Evolutionary conservation across 2,797 vertebrate genomes (phyloP).

Genomic region (Hemitrygon akajei): DNA sequence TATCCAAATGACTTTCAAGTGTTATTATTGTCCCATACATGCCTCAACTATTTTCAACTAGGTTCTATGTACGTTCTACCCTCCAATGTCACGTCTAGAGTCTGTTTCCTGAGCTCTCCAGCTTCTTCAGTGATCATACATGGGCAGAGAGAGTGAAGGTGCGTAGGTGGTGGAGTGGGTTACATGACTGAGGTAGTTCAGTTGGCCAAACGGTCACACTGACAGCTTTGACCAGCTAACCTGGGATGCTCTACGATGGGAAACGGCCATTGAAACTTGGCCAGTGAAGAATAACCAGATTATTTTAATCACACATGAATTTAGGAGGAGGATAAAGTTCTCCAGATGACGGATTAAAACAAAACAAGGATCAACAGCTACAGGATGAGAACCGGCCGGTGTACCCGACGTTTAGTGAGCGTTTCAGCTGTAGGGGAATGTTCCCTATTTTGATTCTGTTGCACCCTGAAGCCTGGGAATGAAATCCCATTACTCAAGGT

Average conservation of each 20-base stretch:
- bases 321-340: background rate
- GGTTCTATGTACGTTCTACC: too few relatives aligned
- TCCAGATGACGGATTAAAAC: background rate
- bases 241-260: background rate
- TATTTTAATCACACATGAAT: too few relatives aligned
- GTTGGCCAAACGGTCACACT: background rate
- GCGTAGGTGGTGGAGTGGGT: background rate
- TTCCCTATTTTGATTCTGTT: slow-evolving; percentile 6
- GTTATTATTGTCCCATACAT: too few relatives aligned
- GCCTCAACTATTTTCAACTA: too few relatives aligned
- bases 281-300: background rate
- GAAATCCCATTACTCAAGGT: slow-evolving; percentile 15
- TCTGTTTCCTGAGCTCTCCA: background rate
- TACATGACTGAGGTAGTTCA: background rate
- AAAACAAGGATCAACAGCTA: background rate
- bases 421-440: background rate
- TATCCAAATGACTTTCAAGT: too few relatives aligned
- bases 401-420: background rate
- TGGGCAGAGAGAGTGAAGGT: background rate
- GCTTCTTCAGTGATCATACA: background rate
- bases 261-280: too few relatives aligned
- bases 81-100: too few relatives aligned
- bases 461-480: slow-evolving; percentile 14
- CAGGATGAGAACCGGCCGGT: background rate
- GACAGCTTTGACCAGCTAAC: background rate